phyloP scores from a whole-genome alignment of 2,797 vertebrate genomes.

The Astyanax mexicanus region DNA sequence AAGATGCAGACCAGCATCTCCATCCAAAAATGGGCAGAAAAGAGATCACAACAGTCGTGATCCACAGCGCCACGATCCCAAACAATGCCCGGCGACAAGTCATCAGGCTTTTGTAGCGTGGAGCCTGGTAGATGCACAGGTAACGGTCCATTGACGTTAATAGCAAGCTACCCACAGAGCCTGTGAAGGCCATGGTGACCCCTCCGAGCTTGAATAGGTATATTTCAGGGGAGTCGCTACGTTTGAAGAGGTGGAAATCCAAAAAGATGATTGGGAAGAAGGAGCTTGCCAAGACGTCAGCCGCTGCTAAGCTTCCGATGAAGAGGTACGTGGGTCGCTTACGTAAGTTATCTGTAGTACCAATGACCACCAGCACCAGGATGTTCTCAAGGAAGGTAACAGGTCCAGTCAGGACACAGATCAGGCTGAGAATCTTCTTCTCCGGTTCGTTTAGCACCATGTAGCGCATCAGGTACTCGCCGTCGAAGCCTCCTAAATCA shows the following conservation, averaged over 20 bases:
- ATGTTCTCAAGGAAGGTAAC: slow-evolving; percentile 87
- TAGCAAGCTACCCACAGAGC: slow-evolving; percentile 91
- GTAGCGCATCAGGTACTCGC: slow-evolving; percentile 77
- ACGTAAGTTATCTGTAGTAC: slow-evolving; percentile 76
- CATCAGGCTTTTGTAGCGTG: slow-evolving; percentile 85
- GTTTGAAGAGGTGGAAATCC: slow-evolving; percentile 85
- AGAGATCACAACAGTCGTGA: slow-evolving; percentile 75
- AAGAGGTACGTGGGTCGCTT: slow-evolving; percentile 89
- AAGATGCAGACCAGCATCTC: slow-evolving; percentile 80
- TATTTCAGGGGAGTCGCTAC: slow-evolving; percentile 55
- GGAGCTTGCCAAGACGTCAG: slow-evolving; percentile 89
- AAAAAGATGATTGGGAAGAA: slow-evolving; percentile 89
- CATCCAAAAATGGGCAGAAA: slow-evolving; percentile 91
- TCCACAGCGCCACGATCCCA: slow-evolving; percentile 84
- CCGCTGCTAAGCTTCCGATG: slow-evolving; percentile 88
- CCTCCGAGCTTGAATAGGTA: slow-evolving; percentile 93
- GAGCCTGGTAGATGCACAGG: slow-evolving; percentile 86
- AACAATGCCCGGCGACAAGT: slow-evolving; percentile 81
- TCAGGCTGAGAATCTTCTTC: slow-evolving; percentile 75
- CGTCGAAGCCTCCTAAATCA: slow-evolving; percentile 55
- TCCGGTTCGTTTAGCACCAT: slow-evolving; percentile 80
- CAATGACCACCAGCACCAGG: slow-evolving; percentile 84
- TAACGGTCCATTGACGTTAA: slow-evolving; percentile 92
- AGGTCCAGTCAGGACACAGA: slow-evolving; percentile 84
- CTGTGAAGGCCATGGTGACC: slow-evolving; percentile 88